These are phyloP conservation scores for Acrocyrtus sp. DNA, from an alignment of 2,888 invertebrate genomes.

Conservation along the genomic window DNA sequence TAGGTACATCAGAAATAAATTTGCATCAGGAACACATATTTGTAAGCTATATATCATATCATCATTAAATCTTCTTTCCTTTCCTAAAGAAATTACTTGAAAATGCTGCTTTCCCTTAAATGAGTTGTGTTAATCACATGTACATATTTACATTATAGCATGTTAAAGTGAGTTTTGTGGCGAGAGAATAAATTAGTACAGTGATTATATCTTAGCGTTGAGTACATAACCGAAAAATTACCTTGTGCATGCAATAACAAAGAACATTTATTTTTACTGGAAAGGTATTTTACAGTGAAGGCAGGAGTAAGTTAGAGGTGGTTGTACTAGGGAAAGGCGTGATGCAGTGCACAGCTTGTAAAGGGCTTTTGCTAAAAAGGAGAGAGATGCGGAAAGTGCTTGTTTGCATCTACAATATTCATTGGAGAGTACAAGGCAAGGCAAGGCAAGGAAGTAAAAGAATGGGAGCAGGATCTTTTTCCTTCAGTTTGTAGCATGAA, in stretches of 20 bases:
- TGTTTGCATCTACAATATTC: not conserved
- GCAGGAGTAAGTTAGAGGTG: not conserved
- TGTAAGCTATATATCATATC: constrained; percentile 13
- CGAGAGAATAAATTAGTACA: not conserved
- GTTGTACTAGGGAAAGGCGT: not conserved
- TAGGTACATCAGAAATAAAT: constrained; percentile 15
- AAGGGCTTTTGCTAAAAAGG: not conserved
- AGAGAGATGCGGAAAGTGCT: not conserved
- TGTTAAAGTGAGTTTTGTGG: constrained; percentile 7
- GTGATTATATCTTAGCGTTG: not conserved
- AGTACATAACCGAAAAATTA: too few relatives aligned
- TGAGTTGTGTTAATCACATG: constrained; percentile 31
- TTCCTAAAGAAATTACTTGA: not conserved
- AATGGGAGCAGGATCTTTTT: too few relatives aligned
- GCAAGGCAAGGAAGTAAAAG: not conserved
- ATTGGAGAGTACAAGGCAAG: not conserved
- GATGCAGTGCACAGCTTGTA: not conserved
- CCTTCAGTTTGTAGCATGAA: too few relatives aligned
- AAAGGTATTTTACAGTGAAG: not conserved
- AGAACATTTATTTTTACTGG: not conserved
- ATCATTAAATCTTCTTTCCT: not conserved
- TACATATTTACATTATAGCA: constrained; percentile 29
- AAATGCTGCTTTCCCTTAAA: not conserved
- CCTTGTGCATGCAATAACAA: not conserved
- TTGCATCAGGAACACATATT: not conserved